Conservation (phyloP, 1,140 invertebrate species). For the Trypoxylus dichotomus region DNA sequence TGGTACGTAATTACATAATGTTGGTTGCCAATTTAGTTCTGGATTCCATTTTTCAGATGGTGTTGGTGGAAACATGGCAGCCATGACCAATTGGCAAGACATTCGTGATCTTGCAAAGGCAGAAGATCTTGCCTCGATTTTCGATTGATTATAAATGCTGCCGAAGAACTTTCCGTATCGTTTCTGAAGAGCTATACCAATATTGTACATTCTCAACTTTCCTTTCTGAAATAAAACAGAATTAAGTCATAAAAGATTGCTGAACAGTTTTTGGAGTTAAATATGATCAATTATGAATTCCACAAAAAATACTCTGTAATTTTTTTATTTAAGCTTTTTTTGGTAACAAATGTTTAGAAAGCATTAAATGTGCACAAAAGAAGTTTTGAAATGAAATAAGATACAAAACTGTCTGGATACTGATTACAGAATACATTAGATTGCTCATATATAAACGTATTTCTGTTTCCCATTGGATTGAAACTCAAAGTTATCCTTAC, state of each 20-base stretch:
- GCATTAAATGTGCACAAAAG: too few species aligned
- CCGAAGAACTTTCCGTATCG: slow-evolving; percentile 65
- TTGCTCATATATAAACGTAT: too few species aligned
- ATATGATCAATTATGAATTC: not conserved
- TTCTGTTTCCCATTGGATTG: too few species aligned
- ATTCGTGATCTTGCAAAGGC: slow-evolving; percentile 49
- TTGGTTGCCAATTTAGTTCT: slow-evolving; percentile 49
- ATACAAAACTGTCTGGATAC: too few species aligned
- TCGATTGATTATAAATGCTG: not conserved
- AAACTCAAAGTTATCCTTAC: too few species aligned
- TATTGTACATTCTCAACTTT: slow-evolving; percentile 62
- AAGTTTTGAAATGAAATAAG: too few species aligned
- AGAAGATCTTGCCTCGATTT: slow-evolving; percentile 35
- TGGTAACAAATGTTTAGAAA: not conserved
- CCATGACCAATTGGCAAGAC: slow-evolving; percentile 39
- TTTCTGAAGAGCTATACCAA: slow-evolving; percentile 63
- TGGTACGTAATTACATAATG: slow-evolving; percentile 34
- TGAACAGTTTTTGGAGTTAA: too few species aligned
- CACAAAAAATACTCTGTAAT: not conserved
- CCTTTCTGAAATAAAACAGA: slow-evolving; percentile 56
- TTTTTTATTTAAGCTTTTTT: not conserved
- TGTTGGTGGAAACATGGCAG: slow-evolving; percentile 40
- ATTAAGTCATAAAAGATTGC: not conserved
- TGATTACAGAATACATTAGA: too few species aligned
- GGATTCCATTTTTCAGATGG: slow-evolving; percentile 42